Conservation (phyloP, 2,888 invertebrate species). For the Archips crataeganus region DNA sequence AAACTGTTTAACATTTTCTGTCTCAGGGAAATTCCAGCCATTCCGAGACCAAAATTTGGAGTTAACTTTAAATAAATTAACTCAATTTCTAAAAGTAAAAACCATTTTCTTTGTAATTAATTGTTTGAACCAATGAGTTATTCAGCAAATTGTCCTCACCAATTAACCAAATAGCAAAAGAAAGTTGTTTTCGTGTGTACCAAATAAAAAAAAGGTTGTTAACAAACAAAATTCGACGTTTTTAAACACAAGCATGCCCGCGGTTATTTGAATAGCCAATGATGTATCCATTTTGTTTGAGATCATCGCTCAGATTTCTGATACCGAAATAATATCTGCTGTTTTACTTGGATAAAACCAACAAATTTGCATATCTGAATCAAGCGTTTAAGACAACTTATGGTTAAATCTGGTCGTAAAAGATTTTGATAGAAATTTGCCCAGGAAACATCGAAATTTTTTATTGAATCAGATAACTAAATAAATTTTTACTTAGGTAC, state of each 20-base stretch:
- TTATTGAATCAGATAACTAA: too few relatives aligned
- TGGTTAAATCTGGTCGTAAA: slow-evolving; percentile 41
- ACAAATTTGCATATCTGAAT: slow-evolving; percentile 81
- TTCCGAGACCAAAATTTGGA: slow-evolving; percentile 3
- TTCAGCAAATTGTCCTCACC: not conserved
- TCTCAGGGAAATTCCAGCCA: slow-evolving; percentile 26
- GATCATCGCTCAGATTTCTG: slow-evolving; percentile 74
- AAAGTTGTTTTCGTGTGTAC: not conserved
- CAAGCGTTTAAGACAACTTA: slow-evolving; percentile 62
- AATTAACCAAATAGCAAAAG: slow-evolving; percentile 1
- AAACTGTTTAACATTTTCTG: slow-evolving; percentile 15
- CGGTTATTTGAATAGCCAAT: slow-evolving; percentile 82
- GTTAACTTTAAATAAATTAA: slow-evolving; percentile 26
- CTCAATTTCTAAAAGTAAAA: not conserved
- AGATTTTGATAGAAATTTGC: slow-evolving; percentile 61
- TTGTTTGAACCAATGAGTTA: not conserved
- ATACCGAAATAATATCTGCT: slow-evolving; percentile 72
- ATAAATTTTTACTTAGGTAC: not conserved
- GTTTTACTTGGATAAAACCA: slow-evolving; percentile 78
- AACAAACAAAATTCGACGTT: slow-evolving; percentile 14
- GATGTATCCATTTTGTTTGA: slow-evolving; percentile 71
- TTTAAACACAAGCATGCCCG: slow-evolving; percentile 50
- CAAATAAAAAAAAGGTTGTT: slow-evolving; percentile 1
- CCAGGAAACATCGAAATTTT: not conserved
- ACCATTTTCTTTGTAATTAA: not conserved